phyloP scores from a whole-genome alignment of 2,888 invertebrate genomes.

The Galerucella pusilla region DNA sequence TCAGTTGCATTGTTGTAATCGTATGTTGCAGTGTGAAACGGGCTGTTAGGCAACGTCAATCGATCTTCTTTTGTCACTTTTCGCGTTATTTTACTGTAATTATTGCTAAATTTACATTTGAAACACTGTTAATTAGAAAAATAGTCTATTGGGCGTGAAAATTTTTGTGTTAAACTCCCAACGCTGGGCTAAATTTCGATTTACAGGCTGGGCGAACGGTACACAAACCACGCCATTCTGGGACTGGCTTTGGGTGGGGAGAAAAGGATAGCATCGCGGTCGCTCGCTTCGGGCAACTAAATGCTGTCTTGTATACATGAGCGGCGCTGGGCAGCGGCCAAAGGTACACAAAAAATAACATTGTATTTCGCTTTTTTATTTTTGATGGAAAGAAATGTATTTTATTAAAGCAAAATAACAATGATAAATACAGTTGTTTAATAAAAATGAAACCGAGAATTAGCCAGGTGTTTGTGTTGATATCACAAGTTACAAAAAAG shows the following conservation, averaged over 20 bases:
- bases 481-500: not conserved
- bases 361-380: not conserved
- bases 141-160: constrained; percentile 49
- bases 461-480: not conserved
- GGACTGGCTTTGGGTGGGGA: constrained; percentile 59
- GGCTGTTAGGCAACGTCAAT: constrained; percentile 47
- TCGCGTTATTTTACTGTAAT: constrained; percentile 35
- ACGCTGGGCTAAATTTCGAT: constrained; percentile 50
- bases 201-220: constrained; percentile 64
- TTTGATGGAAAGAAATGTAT: not conserved
- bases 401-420: no score
- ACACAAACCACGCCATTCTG: constrained; percentile 65
- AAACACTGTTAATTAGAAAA: constrained; percentile 46
- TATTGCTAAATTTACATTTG: constrained; percentile 33
- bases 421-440: no score
- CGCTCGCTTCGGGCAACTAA: constrained; percentile 49
- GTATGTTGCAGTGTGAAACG: constrained; percentile 47
- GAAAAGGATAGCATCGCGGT: constrained; percentile 48
- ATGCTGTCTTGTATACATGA: constrained; percentile 47
- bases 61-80: constrained; percentile 42
- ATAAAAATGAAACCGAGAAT: not conserved
- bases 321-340: constrained; percentile 36
- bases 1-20: constrained; percentile 46
- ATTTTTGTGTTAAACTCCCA: constrained; percentile 49
- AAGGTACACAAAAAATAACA: not conserved